Evolutionary conservation across 2,113 vertebrate species (phyloP).

Genomic region (Carettochelys insculpta): DNA sequence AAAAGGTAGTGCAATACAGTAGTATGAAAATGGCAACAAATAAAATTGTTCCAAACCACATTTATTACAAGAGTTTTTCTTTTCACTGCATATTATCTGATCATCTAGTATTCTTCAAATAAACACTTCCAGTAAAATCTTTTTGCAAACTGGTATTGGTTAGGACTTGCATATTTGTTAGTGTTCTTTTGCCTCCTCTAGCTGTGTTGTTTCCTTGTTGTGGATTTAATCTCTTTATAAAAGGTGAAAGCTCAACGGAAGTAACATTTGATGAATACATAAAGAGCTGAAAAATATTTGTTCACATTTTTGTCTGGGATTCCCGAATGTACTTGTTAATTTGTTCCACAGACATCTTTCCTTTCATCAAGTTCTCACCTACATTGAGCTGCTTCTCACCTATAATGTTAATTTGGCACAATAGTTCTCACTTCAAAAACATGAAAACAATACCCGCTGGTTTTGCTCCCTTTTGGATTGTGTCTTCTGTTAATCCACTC

Average conservation of each 20-base stretch:
- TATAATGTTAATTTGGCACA: background rate
- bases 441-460: background rate
- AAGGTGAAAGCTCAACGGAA: slow-evolving; percentile 31
- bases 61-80: background rate
- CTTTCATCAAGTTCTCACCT: background rate
- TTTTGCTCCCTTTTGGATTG: background rate
- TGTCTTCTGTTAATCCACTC: background rate
- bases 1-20: background rate
- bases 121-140: background rate
- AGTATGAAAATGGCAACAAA: background rate
- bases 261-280: background rate
- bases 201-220: background rate
- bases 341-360: background rate
- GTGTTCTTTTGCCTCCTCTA: background rate
- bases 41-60: background rate
- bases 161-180: background rate
- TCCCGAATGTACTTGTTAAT: background rate
- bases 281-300: background rate
- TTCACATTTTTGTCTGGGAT: background rate
- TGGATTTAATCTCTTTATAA: slow-evolving; percentile 19
- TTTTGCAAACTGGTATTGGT: background rate
- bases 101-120: background rate
- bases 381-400: background rate
- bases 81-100: background rate
- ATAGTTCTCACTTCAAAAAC: background rate